Conservation (phyloP, 2,113 vertebrate genomes). For the Passer domesticus region DNA sequence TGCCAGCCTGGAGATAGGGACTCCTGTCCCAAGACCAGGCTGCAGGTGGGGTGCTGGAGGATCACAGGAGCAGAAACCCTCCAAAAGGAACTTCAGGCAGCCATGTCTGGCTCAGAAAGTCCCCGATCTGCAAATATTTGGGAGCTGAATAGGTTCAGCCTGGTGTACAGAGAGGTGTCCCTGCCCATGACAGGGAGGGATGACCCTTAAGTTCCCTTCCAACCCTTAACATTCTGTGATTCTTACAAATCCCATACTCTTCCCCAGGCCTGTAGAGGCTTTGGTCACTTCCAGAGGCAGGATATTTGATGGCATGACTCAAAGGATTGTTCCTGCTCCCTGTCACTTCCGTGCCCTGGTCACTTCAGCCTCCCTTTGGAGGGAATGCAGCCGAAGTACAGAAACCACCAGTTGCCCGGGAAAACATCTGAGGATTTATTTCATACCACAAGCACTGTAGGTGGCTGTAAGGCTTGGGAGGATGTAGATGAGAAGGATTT, state of each 20-base stretch:
- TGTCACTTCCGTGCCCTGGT: neutral
- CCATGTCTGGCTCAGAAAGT: neutral
- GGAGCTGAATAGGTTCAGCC: neutral
- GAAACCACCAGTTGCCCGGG: neutral
- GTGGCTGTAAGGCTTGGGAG: conserved; percentile 32
- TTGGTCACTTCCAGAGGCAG: neutral
- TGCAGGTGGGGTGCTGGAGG: neutral
- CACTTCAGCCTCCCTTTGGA: neutral
- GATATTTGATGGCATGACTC: neutral
- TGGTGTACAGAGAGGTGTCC: no score
- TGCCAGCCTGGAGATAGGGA: neutral
- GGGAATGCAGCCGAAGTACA: neutral
- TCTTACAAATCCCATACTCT: neutral
- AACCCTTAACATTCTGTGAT: no score
- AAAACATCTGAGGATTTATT: conserved; percentile 20
- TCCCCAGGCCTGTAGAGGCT: neutral
- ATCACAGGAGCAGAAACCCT: neutral
- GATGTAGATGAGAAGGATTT: conserved; percentile 25
- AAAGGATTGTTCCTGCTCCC: neutral
- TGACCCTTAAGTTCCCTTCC: neutral
- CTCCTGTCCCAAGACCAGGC: neutral
- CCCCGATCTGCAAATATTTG: neutral
- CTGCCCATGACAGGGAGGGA: neutral
- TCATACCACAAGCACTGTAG: conserved; percentile 39
- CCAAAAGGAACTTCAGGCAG: neutral